These are phyloP conservation scores for Auanema sp. DNA, from an alignment of 2,888 invertebrate species.

Conservation along the genomic window DNA sequence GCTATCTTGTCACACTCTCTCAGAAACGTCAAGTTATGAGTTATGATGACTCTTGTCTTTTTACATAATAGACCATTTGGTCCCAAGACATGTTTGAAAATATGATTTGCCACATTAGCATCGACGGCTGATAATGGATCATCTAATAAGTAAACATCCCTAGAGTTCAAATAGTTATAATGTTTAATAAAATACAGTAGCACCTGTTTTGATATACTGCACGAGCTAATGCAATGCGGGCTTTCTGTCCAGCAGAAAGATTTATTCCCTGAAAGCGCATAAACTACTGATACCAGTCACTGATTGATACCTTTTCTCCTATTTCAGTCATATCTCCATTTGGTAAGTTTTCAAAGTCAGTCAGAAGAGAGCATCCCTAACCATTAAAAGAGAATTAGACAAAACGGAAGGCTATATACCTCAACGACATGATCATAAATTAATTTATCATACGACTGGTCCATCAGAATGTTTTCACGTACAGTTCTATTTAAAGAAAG, in stretches of 20 bases:
- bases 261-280: slow-evolving; percentile 52
- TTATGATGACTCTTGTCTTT: slow-evolving; percentile 84
- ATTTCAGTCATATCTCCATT: slow-evolving; percentile 60
- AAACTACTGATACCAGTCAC: not conserved
- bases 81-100: slow-evolving; percentile 59
- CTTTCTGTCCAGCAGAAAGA: slow-evolving; percentile 61
- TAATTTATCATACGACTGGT: slow-evolving; percentile 19
- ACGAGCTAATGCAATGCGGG: slow-evolving; percentile 84
- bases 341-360: slow-evolving; percentile 52
- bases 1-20: slow-evolving; percentile 87
- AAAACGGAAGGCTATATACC: not conserved
- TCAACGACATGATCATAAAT: slow-evolving; percentile 16
- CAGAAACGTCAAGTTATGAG: slow-evolving; percentile 90
- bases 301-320: slow-evolving; percentile 49
- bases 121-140: slow-evolving; percentile 95
- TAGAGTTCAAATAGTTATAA: not conserved
- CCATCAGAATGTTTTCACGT: slow-evolving; percentile 31
- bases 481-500: not conserved
- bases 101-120: slow-evolving; percentile 93
- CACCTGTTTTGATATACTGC: slow-evolving; percentile 79
- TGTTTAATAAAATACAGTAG: not conserved
- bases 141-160: slow-evolving; percentile 88
- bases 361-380: slow-evolving; percentile 52
- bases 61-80: slow-evolving; percentile 55
- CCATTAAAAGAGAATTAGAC: slow-evolving; percentile 7